Conservation (phyloP, 2,797 vertebrate genomes). For the Chaetodon trifasciatus region DNA sequence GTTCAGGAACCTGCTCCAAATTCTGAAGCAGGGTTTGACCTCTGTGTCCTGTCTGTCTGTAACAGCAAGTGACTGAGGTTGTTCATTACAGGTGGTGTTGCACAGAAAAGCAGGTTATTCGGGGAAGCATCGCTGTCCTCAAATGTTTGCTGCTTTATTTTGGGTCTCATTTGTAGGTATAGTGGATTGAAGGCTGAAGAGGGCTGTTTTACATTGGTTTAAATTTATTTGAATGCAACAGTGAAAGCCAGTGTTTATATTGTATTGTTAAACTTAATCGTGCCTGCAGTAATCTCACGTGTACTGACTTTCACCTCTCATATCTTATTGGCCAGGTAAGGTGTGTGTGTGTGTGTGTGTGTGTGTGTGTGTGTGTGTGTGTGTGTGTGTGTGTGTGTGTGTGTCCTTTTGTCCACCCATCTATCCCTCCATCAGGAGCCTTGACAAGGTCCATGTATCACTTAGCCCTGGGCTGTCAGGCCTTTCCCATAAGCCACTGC, state of each 20-base stretch:
- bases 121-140: neutral
- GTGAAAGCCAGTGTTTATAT: neutral
- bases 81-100: slow-evolving; percentile 1
- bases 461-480: slow-evolving; percentile 71
- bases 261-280: neutral
- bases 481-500: slow-evolving; percentile 62
- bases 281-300: slow-evolving; percentile 8
- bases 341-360: slow-evolving; percentile 20
- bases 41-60: slow-evolving; percentile 5
- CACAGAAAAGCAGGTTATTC: neutral
- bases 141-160: neutral
- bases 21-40: slow-evolving; percentile 25
- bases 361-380: slow-evolving; percentile 5
- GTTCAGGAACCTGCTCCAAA: slow-evolving; percentile 19
- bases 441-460: slow-evolving; percentile 79
- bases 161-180: neutral
- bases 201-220: neutral
- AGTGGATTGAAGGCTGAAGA: neutral
- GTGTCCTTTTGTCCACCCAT: slow-evolving; percentile 49
- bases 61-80: slow-evolving; percentile 16
- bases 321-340: slow-evolving; percentile 15
- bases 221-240: neutral
- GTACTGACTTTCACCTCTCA: slow-evolving; percentile 1
- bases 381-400: slow-evolving; percentile 31
- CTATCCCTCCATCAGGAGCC: slow-evolving; percentile 67